phyloP scores from a whole-genome alignment of 1,140 invertebrate genomes.

The Drosophila equinoxialis region DNA sequence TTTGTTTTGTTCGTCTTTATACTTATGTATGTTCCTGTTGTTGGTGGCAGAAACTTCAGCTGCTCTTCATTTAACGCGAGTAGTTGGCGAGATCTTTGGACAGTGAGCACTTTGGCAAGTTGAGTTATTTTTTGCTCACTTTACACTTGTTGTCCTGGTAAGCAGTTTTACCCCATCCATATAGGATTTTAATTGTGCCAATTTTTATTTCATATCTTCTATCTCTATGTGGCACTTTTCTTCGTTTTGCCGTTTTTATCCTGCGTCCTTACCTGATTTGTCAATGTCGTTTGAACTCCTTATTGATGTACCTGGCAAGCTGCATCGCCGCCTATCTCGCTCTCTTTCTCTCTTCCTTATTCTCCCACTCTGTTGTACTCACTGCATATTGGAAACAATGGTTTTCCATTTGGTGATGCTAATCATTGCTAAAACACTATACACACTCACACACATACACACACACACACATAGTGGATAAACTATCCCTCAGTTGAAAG shows the following conservation, averaged over 20 bases:
- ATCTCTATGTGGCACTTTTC: conserved; percentile 7
- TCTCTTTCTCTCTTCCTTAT: background rate
- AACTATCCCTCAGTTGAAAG: conserved; percentile 59
- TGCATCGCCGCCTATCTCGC: background rate
- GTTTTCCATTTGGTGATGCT: conserved; percentile 74
- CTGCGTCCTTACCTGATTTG: conserved; percentile 67
- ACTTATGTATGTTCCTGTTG: conserved; percentile 18
- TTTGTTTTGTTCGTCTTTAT: conserved; percentile 25
- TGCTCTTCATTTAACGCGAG: conserved; percentile 56
- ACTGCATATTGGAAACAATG: conserved; percentile 73
- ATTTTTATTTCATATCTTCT: background rate
- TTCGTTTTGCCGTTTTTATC: conserved; percentile 23
- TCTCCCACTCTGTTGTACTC: conserved; percentile 19
- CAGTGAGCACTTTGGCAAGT: conserved; percentile 42
- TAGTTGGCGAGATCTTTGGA: conserved; percentile 38
- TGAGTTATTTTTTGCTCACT: conserved; percentile 1
- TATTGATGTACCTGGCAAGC: conserved; percentile 49
- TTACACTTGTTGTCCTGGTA: conserved; percentile 18
- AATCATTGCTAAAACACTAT: conserved; percentile 74
- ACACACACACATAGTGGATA: conserved; percentile 27
- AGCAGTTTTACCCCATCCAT: conserved; percentile 1
- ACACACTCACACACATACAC: conserved; percentile 30
- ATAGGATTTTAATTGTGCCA: conserved; percentile 55
- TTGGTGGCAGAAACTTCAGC: conserved; percentile 64
- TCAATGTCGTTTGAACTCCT: conserved; percentile 53